Evolutionary conservation across 2,113 vertebrate species (phyloP), one percentile per base, ranked within the genome.

Genomic region (Penelope pileata): DNA sequence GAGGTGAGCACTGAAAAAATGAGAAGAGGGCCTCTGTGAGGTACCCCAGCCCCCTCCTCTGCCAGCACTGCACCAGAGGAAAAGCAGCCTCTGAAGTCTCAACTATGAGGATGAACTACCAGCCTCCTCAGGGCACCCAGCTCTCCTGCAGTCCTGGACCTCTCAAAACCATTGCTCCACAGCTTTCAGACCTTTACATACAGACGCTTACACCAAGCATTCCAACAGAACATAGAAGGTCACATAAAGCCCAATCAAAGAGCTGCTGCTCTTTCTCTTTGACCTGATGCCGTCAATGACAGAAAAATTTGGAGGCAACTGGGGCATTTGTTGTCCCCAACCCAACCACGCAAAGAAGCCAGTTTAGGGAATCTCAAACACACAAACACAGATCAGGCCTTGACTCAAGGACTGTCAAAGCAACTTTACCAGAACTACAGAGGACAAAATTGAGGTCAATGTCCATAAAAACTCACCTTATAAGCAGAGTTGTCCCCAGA

Each of bases 231-330:
- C 9, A 2, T 2, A 4, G 24, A 64, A 76, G 9, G 21, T 42
- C 60, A 77, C 72, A 60, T 74, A 69, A 85, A 81, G 1, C 8
- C 40, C 54, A 45, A 21, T 7, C 63, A 32, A 84, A 90, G 15
- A 89, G 15, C 27, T 63, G 7, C 9, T 74, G 7, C 1, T 56
- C 2, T 66, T 88, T 84, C 32, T 66, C 9, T 69, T 32, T 16
- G 2, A 7, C 8, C 16, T 1, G 4, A 0, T 16, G 58, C 4
- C 50, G 6, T 58, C 36, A 76, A 45, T 10, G 10, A 75, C 53
- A 5, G 5, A 78, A 19, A 40, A 47, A 51, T 12, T 1, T 4
- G 1, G 23, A 18, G 40, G 3, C 16, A 68, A 10, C 5, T 68
- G 4, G 16, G 67, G 32, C 8, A 59, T 3, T 12, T 42, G 2